phyloP scores from a whole-genome alignment of 2,797 vertebrate species.

The Remorina albescens region DNA sequence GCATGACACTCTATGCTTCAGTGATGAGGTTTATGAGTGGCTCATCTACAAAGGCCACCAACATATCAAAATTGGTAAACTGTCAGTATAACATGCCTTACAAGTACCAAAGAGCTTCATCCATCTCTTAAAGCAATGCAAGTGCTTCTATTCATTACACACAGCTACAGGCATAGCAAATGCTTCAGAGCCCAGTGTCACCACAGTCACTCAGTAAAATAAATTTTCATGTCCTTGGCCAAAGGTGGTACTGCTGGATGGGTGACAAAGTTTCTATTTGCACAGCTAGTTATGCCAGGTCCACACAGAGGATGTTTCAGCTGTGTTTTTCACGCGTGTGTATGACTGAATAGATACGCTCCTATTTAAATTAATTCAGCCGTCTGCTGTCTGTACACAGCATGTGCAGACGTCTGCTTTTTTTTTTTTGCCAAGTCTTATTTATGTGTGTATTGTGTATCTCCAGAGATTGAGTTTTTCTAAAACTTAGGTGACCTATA shows the following conservation, averaged over 20 bases:
- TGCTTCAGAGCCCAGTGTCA: background rate
- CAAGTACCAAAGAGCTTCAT: background rate
- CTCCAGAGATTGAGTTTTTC: background rate
- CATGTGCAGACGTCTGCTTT: too few relatives aligned
- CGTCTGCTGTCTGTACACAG: too few relatives aligned
- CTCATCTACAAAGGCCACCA: constrained; percentile 91
- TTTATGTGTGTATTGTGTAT: too few relatives aligned
- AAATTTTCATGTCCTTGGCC: background rate
- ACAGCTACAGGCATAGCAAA: background rate
- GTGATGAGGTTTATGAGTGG: constrained; percentile 99
- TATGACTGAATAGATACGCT: too few relatives aligned
- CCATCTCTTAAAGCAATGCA: background rate
- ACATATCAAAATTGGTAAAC: constrained; percentile 94
- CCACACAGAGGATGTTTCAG: background rate
- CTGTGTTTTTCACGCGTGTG: too few relatives aligned
- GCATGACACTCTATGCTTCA: constrained; percentile 93
- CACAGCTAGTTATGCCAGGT: background rate
- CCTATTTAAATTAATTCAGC: background rate
- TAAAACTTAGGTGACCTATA: too few relatives aligned
- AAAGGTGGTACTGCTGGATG: background rate
- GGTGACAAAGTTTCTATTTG: background rate
- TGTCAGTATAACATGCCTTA: background rate
- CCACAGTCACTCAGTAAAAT: background rate
- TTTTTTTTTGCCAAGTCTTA: too few relatives aligned
- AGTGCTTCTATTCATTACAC: too few relatives aligned